Evolutionary conservation across 53 echinoderm and acorn worm species (phyloP), one percentile per base, ranked within the genome.

Genomic region (Echinometra lucunter): DNA sequence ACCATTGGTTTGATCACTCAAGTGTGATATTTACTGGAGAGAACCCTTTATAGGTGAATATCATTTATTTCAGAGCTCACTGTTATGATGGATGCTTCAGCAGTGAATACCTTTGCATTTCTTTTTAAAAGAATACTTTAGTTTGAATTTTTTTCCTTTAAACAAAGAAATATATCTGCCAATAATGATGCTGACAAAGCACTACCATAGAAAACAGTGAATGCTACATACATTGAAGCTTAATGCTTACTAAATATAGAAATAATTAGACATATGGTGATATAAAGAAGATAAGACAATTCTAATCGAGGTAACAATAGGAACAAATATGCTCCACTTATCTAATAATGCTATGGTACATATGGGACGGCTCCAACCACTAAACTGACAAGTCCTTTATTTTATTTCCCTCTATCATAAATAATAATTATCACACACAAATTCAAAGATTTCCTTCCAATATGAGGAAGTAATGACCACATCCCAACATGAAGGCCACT

Each of bases 301-400:
- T n/a, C n/a, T n/a, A n/a, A n/a, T n/a, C n/a, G n/a, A n/a, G n/a
- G n/a, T n/a, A n/a, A n/a, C n/a, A n/a, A n/a, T n/a, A 63, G 6
- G 4, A 63, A 21, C 25, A 63, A 21, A 25, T n/a, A 63, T 25
- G 25, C 25, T 21, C 63, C 25, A 63, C 63, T 6, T 25, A 25
- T 63, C 63, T 4, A 6, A 63, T 25, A 25, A 25, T 6, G 21
- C 25, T 16, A 72, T 15, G 23, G 78, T 78, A 78, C 21, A 78
- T 78, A 40, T 78, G 38, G 78, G 78, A 78, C 78, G 78, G 78
- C 42, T 78, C 28, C 78, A 21, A 78, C 38, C 6, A 78, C 42
- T 13, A 69, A 69, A 69, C 34, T 69, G 69, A 69, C 69, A n/a
- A n/a, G n/a, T n/a, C 69, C 34, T 10, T 69, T 69, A 9, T 28